phyloP scores from a whole-genome alignment of 2,113 vertebrate species.

The Tonatia bakeri region DNA sequence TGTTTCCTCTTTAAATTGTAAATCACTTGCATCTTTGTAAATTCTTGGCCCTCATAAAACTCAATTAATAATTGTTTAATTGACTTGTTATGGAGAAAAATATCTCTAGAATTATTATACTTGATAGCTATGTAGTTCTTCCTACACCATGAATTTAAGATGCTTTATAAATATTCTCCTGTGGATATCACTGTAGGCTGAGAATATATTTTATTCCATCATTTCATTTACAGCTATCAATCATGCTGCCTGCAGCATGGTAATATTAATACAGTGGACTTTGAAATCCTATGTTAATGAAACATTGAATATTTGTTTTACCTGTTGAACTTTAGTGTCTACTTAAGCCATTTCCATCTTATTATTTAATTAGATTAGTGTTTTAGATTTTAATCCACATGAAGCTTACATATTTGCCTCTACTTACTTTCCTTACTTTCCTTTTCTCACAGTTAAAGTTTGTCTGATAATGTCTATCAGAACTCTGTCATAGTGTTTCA shows the following conservation, averaged over 20 bases:
- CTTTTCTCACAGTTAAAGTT: neutral
- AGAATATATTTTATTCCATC: neutral
- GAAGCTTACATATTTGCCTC: neutral
- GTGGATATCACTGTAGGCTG: neutral
- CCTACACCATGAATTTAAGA: neutral
- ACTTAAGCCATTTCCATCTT: neutral
- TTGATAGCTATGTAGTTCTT: neutral
- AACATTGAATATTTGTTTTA: neutral
- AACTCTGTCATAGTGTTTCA: neutral
- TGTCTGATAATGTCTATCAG: neutral
- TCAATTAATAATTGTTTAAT: neutral
- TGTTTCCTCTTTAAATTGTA: conserved; percentile 1
- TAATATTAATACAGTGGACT: neutral
- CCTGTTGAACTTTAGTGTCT: neutral
- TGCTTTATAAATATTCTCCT: neutral
- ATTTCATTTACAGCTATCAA: neutral
- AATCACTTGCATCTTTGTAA: neutral
- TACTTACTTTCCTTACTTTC: neutral
- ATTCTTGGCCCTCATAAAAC: neutral
- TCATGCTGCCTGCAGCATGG: neutral
- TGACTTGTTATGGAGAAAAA: neutral
- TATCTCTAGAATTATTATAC: neutral
- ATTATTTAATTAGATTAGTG: conserved; percentile 9
- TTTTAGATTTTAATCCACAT: neutral
- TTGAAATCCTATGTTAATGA: neutral